Evolutionary conservation across 2,888 invertebrate genomes (phyloP).

Genomic region (Ophion ellenae): DNA sequence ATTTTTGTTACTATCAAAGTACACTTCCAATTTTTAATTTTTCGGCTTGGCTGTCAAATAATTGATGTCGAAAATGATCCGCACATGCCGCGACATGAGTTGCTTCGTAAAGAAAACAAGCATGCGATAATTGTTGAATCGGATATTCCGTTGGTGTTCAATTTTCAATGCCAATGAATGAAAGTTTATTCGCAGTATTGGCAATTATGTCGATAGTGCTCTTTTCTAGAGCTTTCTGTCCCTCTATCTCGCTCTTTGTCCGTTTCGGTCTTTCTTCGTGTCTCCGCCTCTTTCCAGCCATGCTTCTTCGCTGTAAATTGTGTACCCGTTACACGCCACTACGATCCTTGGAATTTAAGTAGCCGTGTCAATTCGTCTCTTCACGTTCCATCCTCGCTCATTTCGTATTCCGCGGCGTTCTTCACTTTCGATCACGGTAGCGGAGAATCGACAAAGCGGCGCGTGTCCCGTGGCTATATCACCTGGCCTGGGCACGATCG

Average conservation of each 20-base stretch:
- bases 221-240: slow-evolving; percentile 9
- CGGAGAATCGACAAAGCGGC: slow-evolving; percentile 38
- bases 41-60: not conserved
- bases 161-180: slow-evolving; percentile 6
- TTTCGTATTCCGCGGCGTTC: slow-evolving; percentile 72
- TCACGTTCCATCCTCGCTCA: slow-evolving; percentile 48
- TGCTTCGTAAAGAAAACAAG: not conserved
- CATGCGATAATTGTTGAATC: not conserved
- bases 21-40: not conserved
- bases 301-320: slow-evolving; percentile 44
- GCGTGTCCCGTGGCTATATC: slow-evolving; percentile 36
- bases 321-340: slow-evolving; percentile 36
- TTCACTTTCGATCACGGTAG: slow-evolving; percentile 79
- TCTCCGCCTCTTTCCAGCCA: slow-evolving; percentile 59
- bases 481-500: slow-evolving; percentile 40
- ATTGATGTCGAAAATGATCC: not conserved
- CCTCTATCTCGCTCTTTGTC: not conserved
- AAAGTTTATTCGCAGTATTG: slow-evolving; percentile 16
- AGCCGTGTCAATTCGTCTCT: slow-evolving; percentile 61
- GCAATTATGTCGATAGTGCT: slow-evolving; percentile 19
- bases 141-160: not conserved
- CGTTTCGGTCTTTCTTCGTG: not conserved
- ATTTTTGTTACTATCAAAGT: not conserved
- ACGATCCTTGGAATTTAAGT: slow-evolving; percentile 72
- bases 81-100: not conserved